Evolutionary conservation across 2,888 invertebrate genomes (phyloP), one percentile per base, ranked within the genome.

Genomic region (Drosophila greeni): DNA sequence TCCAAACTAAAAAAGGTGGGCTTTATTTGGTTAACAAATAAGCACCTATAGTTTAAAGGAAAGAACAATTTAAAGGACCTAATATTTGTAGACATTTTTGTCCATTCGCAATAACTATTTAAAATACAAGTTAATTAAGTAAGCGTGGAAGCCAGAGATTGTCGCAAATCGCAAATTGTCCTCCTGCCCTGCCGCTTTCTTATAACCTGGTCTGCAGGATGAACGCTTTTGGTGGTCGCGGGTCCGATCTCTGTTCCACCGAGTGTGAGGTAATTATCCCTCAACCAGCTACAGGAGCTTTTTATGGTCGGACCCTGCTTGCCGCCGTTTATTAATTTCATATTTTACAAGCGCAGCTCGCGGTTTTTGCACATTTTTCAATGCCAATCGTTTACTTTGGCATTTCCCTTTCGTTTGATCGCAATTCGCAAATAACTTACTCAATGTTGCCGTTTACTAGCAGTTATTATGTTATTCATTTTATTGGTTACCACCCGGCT

Each of bases 251-350:
- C 20, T 39, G 59, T 48, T 53, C 42, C 31, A 24, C 34, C 26
- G 49, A 59, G 57, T 52, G 70, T 62, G 59, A 64, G 65, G 59
- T 67, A 75, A 82, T 82, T 82, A 73, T 49, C 56, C 55, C 26
- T 39, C 36, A 24, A n/a, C 39, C 26, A 40, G 18, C 52, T 47
- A 49, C 33, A 33, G 53, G 18, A n/a, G 9, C 26, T 36, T 31
- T 36, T 31, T 74, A 74, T 82, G 18, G 18, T 12, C 29, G 18
- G 18, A 18, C 45, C 14, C 45, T 3, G 29, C 3, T 20, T 47
- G 20, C 6, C 20, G 31, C 20, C 75, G 74, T 70, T 82, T 75
- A 81, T 74, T 74, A 73, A 77, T 75, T 72, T 82, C 67, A 74
- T 77, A 75, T 74, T 82, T 82, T 59, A 51, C 48, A 47, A 14